Evolutionary conservation across 2,888 invertebrate species (phyloP), one percentile per base, ranked within the genome.

Genomic region (Polylopha cassiicola): DNA sequence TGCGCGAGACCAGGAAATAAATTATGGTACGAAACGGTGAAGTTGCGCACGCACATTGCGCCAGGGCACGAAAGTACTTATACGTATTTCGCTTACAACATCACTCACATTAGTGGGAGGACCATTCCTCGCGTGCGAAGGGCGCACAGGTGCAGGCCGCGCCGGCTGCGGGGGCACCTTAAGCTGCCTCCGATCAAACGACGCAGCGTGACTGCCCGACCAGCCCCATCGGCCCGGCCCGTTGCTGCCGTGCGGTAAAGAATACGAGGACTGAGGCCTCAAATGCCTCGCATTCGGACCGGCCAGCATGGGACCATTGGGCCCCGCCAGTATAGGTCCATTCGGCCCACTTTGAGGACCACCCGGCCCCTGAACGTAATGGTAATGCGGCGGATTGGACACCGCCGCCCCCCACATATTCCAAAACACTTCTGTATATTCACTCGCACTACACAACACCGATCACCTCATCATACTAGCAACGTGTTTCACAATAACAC

Each of bases 181-280:
- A 43, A 73, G 37, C 55, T 85, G 82, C 46, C 86, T 73, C 39
- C 86, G 67, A 51, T 86, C 86, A 58, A 86, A 78, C 44, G 88
- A 79, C 44, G 87, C 80, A 44, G 86, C 75, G 62, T 88, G 71
- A 58, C 58, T 87, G 53, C 88, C 88, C 15, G 82, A 70, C 79
- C 86, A 85, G 52, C 88, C 84, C 88, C 88, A 75, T 46, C 87
- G 73, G 57, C 86, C 76, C 50, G 87, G 79, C 52, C 87, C 77
- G 66, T 87, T 84, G 68, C 85, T 77, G 54, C 87, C 80, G 65
- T 88, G 87, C 7, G 85, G 87, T 54, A 87, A 62, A 48, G 87
- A 87, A 62, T 87, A 86, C 43, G 81, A 84, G n/a, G 81, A 80
- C 56, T 84, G 84, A 14, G 85, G 85, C 46, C 81, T 63, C 46